A percentile compares a stretch with the other conserved stretches of the same genome.
phyloP scores from a whole-genome alignment of 2,888 invertebrate genomes.

The Cacoxenus indagator region DNA sequence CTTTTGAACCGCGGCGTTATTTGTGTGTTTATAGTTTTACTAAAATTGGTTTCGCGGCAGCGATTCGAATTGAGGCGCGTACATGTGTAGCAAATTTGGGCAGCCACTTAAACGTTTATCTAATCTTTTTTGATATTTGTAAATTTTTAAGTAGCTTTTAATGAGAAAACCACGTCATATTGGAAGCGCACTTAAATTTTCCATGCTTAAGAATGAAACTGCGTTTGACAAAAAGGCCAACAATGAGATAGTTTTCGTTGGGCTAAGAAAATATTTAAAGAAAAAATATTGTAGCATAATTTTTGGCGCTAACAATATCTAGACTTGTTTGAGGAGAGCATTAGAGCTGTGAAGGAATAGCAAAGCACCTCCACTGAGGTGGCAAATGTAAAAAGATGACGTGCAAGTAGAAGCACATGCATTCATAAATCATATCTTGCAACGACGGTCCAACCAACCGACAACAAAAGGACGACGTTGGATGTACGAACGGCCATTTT shows the following conservation, averaged over 20 bases:
- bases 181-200: no score
- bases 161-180: no score
- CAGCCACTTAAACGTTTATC: no score
- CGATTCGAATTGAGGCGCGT: neutral
- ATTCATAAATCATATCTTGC: constrained; percentile 61
- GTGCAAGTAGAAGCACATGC: constrained; percentile 48
- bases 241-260: constrained; percentile 27
- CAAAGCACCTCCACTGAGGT: neutral
- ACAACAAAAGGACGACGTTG: neutral
- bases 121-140: no score
- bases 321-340: neutral
- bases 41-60: neutral
- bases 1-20: neutral
- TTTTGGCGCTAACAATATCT: constrained; percentile 54
- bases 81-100: no score
- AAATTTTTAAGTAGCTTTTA: neutral
- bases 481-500: constrained; percentile 54
- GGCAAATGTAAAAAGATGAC: neutral
- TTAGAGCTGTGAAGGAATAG: neutral
- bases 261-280: constrained; percentile 10
- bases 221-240: no score
- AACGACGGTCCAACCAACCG: constrained; percentile 17
- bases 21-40: neutral
- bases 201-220: no score
- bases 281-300: constrained; percentile 60